These are phyloP conservation scores for Pachyramphus minor DNA, from an alignment of 2,113 vertebrate genomes.

Conservation along the genomic window DNA sequence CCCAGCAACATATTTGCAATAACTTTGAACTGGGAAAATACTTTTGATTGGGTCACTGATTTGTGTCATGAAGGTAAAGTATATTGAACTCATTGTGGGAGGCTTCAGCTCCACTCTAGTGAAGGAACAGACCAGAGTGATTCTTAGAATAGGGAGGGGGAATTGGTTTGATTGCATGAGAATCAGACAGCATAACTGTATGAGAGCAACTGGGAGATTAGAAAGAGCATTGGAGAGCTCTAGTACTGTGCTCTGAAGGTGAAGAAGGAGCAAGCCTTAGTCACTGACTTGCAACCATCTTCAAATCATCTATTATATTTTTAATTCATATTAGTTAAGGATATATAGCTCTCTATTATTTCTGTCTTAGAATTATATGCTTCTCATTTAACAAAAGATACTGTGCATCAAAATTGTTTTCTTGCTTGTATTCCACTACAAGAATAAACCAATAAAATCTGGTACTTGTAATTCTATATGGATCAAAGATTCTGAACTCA, in stretches of 20 bases:
- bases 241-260: neutral
- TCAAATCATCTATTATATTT: neutral
- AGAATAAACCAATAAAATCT: neutral
- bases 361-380: neutral
- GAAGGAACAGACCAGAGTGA: neutral
- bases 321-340: neutral
- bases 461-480: neutral
- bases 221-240: neutral
- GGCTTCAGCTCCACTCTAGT: neutral
- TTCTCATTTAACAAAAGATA: neutral
- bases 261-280: neutral
- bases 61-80: neutral
- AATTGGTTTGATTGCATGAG: neutral
- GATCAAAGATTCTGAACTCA: neutral
- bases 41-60: neutral
- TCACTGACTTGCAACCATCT: neutral
- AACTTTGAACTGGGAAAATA: neutral
- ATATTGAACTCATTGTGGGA: neutral
- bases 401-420: neutral
- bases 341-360: neutral
- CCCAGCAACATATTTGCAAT: neutral
- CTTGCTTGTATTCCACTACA: neutral
- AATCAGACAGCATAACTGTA: neutral
- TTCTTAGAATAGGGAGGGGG: neutral
- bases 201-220: neutral